These are phyloP conservation scores for Plagodis pulveraria DNA, from an alignment of 2,888 invertebrate genomes.

Conservation along the genomic window DNA sequence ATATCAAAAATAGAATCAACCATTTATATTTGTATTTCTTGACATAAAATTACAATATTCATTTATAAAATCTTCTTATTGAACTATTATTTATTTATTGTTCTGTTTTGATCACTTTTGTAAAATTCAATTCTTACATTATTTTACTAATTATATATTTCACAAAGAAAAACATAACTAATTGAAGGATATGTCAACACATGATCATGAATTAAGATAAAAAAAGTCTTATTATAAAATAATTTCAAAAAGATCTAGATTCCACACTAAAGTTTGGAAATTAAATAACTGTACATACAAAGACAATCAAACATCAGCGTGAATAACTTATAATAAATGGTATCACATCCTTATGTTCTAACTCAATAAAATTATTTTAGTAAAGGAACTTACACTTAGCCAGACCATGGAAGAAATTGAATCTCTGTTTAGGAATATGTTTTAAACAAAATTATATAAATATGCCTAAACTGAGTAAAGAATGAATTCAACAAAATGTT, in stretches of 20 bases:
- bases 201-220: constrained; percentile 53
- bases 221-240: constrained; percentile 58
- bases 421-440: constrained; percentile 36
- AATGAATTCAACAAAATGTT: too few species aligned
- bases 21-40: constrained; percentile 70
- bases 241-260: constrained; percentile 65
- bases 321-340: constrained; percentile 79
- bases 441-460: constrained; percentile 3
- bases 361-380: constrained; percentile 67
- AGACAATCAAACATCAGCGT: constrained; percentile 55
- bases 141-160: constrained; percentile 18
- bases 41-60: constrained; percentile 65
- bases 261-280: constrained; percentile 63
- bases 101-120: constrained; percentile 67
- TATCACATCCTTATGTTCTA: constrained; percentile 82
- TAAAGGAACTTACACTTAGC: constrained; percentile 80
- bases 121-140: constrained; percentile 31
- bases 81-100: constrained; percentile 68
- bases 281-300: constrained; percentile 63
- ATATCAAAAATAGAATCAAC: constrained; percentile 59
- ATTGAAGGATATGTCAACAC: constrained; percentile 31
- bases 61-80: constrained; percentile 68
- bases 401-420: constrained; percentile 65
- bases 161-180: constrained; percentile 29
- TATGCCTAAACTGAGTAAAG: too few species aligned